Percentiles rank a stretch among this genome's conserved stretches.
These are phyloP conservation scores for Arenaria interpres DNA, from an alignment of 2,113 vertebrate genomes.

Conservation along the genomic window DNA sequence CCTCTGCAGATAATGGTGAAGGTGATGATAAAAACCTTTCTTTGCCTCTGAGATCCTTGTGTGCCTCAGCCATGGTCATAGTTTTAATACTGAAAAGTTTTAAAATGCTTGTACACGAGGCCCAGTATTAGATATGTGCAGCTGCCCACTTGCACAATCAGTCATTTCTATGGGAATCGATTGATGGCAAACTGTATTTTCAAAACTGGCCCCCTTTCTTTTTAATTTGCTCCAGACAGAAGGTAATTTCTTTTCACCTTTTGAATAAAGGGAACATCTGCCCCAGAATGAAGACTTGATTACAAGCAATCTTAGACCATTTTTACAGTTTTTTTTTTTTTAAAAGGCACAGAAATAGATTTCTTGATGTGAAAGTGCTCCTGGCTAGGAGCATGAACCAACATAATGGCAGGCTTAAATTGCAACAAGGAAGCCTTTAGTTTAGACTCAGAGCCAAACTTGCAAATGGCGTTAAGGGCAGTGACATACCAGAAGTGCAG, in stretches of 20 bases:
- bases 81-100: neutral
- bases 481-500: neutral
- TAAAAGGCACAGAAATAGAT: neutral
- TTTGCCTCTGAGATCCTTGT: neutral
- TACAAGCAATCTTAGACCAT: neutral
- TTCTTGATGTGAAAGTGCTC: neutral
- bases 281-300: neutral
- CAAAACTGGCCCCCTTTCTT: neutral
- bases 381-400: neutral
- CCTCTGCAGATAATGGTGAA: fast-evolving
- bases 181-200: neutral
- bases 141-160: neutral
- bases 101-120: neutral
- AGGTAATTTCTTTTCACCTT: neutral
- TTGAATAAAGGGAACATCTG: neutral
- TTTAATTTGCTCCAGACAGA: neutral
- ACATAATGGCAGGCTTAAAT: neutral
- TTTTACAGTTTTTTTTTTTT: neutral
- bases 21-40: neutral
- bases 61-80: neutral
- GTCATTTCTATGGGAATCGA: neutral
- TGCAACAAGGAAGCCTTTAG: neutral
- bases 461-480: neutral
- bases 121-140: neutral
- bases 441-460: neutral